Conservation (phyloP, 2,113 vertebrate genomes). For the Egretta garzetta region DNA sequence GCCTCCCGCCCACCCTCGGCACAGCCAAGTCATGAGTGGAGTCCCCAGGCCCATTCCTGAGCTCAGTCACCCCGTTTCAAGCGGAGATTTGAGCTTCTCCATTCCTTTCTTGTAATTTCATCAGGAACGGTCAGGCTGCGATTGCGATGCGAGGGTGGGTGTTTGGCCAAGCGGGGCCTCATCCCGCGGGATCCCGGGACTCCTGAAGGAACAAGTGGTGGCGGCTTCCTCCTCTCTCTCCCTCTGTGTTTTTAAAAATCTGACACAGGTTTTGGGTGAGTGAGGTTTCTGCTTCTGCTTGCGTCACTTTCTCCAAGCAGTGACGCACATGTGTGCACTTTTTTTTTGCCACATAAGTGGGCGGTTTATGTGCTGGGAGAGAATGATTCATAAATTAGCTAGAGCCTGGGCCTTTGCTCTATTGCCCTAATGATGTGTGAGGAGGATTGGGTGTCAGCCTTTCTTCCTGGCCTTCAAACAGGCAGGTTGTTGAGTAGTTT, state of each 20-base stretch:
- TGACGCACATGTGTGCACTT: neutral
- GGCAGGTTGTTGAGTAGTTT: neutral
- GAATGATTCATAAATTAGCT: conserved; percentile 44
- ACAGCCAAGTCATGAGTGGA: neutral
- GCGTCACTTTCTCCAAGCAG: neutral
- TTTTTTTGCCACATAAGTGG: neutral
- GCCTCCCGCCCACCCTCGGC: neutral
- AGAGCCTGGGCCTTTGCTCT: neutral
- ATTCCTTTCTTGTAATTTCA: neutral
- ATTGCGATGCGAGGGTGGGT: rapidly evolving
- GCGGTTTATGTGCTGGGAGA: conserved; percentile 18
- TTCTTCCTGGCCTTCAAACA: neutral
- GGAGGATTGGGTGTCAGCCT: neutral
- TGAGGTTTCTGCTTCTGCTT: neutral
- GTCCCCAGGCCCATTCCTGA: neutral
- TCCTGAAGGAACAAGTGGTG: rapidly evolving
- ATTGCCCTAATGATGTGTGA: neutral
- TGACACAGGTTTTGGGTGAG: neutral
- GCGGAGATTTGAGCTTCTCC: neutral
- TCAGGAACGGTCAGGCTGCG: rapidly evolving
- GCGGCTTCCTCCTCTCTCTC: neutral
- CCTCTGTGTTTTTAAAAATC: neutral
- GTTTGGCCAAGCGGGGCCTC: neutral
- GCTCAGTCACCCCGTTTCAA: neutral
- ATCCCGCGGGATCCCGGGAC: rapidly evolving